These are phyloP conservation scores for Eonycteris spelaea DNA, from an alignment of 2,113 vertebrate species.

Conservation along the genomic window DNA sequence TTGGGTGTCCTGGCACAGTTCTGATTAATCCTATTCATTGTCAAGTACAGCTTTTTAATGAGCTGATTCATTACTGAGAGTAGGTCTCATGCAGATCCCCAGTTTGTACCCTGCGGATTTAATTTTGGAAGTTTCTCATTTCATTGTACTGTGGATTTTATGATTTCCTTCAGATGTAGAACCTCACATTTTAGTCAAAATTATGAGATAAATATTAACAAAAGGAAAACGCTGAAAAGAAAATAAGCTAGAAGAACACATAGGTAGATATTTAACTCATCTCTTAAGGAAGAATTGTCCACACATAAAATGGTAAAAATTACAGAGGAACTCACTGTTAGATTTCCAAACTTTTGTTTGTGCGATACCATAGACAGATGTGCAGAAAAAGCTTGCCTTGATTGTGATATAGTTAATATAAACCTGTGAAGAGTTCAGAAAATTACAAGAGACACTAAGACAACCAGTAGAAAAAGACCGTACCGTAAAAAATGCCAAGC, in stretches of 20 bases:
- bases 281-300: background rate
- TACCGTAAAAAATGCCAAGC: background rate
- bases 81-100: background rate
- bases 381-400: background rate
- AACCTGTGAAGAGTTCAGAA: background rate
- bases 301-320: background rate
- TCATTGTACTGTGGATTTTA: constrained; percentile 24
- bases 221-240: background rate
- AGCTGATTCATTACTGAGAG: constrained; percentile 40
- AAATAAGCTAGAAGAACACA: background rate
- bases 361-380: background rate
- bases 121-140: constrained; percentile 50
- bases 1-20: background rate
- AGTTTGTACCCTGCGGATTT: constrained; percentile 19
- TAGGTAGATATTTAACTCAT: background rate
- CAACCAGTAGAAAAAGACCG: background rate
- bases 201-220: background rate
- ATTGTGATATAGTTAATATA: background rate
- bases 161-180: constrained; percentile 36
- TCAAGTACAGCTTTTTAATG: constrained; percentile 22
- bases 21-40: constrained; percentile 48
- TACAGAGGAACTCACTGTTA: background rate
- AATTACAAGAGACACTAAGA: background rate
- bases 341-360: background rate
- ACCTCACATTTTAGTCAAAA: constrained; percentile 30